Evolutionary conservation across 2,113 vertebrate species (phyloP).

Genomic region (Astur gentilis): DNA sequence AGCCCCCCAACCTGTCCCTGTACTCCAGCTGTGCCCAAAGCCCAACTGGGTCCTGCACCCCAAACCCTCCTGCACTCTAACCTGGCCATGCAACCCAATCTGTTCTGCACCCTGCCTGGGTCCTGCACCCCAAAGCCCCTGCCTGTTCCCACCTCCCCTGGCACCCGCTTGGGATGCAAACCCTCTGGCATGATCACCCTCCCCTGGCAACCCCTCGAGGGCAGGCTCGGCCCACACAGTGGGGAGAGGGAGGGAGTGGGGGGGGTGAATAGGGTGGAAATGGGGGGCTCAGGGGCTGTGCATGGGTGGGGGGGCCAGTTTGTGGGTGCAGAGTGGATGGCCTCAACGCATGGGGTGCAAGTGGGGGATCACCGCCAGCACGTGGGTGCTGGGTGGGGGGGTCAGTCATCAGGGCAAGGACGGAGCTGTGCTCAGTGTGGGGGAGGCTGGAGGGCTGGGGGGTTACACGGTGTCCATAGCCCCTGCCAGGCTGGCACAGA

Average conservation of each 20-base stretch:
- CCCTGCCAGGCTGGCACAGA: background rate
- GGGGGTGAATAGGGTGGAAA: background rate
- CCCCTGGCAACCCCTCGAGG: background rate
- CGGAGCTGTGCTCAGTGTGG: background rate
- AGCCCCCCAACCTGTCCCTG: background rate
- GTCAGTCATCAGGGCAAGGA: too few relatives aligned
- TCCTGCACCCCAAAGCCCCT: background rate
- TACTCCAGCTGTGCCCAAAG: background rate
- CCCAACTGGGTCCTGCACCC: background rate
- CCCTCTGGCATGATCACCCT: rapidly evolving
- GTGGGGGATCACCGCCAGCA: background rate
- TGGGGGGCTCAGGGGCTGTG: rapidly evolving
- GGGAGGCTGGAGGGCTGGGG: background rate
- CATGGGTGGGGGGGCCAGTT: rapidly evolving
- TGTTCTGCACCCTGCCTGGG: background rate
- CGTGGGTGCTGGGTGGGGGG: too few relatives aligned
- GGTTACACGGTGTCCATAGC: rapidly evolving
- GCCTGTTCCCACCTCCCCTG: background rate
- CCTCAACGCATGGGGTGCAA: background rate
- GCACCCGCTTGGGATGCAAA: background rate
- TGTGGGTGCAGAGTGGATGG: background rate
- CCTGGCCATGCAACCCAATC: too few relatives aligned
- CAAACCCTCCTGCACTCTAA: background rate
- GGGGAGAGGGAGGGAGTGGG: background rate
- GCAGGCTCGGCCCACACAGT: background rate